Base-by-base conservation (phyloP, 2,797 vertebrate species). In the Podarcis siculus region DNA sequence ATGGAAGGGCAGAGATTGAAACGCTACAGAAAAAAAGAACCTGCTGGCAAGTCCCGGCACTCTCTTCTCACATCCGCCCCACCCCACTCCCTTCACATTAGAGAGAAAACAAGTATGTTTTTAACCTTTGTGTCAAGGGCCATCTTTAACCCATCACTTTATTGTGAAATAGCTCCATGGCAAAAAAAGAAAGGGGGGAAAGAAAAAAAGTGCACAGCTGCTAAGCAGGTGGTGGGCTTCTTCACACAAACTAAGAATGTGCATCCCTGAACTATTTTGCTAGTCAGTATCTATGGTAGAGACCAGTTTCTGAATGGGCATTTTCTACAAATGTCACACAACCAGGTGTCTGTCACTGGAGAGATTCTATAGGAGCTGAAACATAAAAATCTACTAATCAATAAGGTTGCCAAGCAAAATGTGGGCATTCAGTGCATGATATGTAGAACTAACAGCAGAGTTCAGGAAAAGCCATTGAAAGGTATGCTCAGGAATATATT, bases 131-230 rank as follows among this genome's bases (percentile, higher is more conserved):
- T 76, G 76, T 84, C 89, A 76, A 84, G 76, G 86, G 82, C 76
- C 82, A 90, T 84, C 76, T 87, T 89, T 86, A 89, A 89, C 75
- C 21, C 79, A 86, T 45, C 64, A 72, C 82, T 81, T 75, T 27
- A 10, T 79, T 72, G 85, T 58, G 83, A 89, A 30, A 81, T 61
- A 72, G 32, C 82, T 0, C 3, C 78, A 58, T 42, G 49, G 49
- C 23, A 58, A 82, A 86, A 82, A 71, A 45, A 61, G 55, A 75
- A 5, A 72, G 45, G 42, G 13, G 37, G 17, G 10, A 25, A 30
- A 35, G 64, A 58, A 5, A 79, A n/a, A 42, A 87, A 71, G 86
- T 64, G 61, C 83, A 85, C 89, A 79, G 69, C 32, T 73, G 87
- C 25, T 86, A 45, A 67, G 77, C 84, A 86, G 35, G 84, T 82